Evolutionary conservation across 2,797 vertebrate species (phyloP).

Genomic region (Menidia menidia): DNA sequence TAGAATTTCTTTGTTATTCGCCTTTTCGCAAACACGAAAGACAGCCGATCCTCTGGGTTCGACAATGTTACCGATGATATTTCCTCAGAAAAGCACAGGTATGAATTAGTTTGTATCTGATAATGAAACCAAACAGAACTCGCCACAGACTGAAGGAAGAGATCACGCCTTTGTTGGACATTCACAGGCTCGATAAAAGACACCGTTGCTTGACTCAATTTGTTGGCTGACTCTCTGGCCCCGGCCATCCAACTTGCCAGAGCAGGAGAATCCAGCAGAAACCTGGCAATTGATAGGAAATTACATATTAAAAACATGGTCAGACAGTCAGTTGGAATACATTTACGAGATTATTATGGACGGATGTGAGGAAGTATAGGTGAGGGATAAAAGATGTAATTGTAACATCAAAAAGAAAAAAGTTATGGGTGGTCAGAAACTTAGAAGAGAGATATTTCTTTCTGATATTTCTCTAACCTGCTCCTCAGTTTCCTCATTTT

Average conservation of each 20-base stretch:
- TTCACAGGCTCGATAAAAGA: slow-evolving; percentile 76
- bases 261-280: slow-evolving; percentile 74
- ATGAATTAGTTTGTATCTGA: background rate
- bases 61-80: background rate
- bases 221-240: slow-evolving; percentile 81
- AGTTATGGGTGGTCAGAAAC: no score
- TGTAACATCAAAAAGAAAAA: no score
- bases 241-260: slow-evolving; percentile 86
- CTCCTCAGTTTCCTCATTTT: slow-evolving; percentile 77
- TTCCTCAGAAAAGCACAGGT: background rate
- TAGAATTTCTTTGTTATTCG: background rate
- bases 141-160: slow-evolving; percentile 84
- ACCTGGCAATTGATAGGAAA: slow-evolving; percentile 76
- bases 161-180: slow-evolving; percentile 71
- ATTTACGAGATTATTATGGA: no score
- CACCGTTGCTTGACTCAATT: slow-evolving; percentile 81
- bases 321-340: background rate
- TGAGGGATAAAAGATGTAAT: no score
- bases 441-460: no score
- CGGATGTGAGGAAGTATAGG: no score
- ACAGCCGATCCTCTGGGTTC: background rate
- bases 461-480: slow-evolving; percentile 69
- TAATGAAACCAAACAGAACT: slow-evolving; percentile 49
- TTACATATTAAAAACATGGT: background rate
- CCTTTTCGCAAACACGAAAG: background rate